These are phyloP conservation scores for Calyptommatus sinebrachiatus DNA, from an alignment of 2,113 vertebrate species.

Conservation along the genomic window DNA sequence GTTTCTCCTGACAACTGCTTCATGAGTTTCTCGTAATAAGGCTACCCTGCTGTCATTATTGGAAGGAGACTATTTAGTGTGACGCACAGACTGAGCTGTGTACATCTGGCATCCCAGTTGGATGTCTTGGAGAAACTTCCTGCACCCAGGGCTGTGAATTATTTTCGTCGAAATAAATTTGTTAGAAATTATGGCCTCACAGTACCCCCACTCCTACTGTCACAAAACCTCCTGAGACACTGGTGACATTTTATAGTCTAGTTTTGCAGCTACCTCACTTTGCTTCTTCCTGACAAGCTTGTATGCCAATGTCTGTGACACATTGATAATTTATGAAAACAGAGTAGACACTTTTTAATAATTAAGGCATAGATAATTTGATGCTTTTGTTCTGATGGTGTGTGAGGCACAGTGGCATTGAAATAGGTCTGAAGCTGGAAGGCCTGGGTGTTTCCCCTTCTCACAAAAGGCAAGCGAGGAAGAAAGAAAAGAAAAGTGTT, in stretches of 20 bases:
- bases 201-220: not conserved
- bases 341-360: slow-evolving; percentile 74
- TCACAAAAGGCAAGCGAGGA: not conserved
- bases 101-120: not conserved
- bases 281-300: slow-evolving; percentile 41
- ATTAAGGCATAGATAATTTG: slow-evolving; percentile 75
- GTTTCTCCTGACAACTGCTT: not conserved
- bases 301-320: slow-evolving; percentile 49
- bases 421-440: slow-evolving; percentile 44
- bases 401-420: slow-evolving; percentile 39
- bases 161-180: not conserved
- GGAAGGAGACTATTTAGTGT: too few relatives aligned
- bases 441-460: slow-evolving; percentile 33
- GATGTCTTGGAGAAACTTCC: not conserved
- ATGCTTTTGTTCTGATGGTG: slow-evolving; percentile 49
- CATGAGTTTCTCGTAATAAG: not conserved
- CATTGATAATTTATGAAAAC: slow-evolving; percentile 80
- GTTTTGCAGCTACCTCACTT: slow-evolving; percentile 47
- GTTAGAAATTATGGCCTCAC: slow-evolving; percentile 1
- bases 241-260: slow-evolving; percentile 47
- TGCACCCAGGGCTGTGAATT: not conserved
- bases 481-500: not conserved
- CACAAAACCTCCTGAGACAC: slow-evolving; percentile 25
- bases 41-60: not conserved
- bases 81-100: not conserved